These are phyloP conservation scores for Dryas iulia DNA, from an alignment of 1,140 invertebrate genomes.

Conservation along the genomic window DNA sequence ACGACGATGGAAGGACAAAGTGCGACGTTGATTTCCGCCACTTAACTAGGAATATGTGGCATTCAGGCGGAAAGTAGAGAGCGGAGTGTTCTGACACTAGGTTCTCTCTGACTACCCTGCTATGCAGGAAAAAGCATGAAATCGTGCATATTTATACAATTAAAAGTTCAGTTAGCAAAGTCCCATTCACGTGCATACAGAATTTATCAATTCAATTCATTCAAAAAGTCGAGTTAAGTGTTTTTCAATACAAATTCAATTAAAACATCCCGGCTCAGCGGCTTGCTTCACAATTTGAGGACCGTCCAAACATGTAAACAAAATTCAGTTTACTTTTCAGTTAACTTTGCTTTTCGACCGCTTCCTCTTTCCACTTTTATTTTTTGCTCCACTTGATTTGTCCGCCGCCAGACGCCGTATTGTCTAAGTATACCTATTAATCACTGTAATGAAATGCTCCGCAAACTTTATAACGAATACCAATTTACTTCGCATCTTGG, in stretches of 20 bases:
- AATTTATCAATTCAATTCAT: constrained; percentile 21
- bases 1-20: too few relatives aligned
- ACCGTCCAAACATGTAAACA: constrained; percentile 58
- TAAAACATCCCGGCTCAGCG: constrained; percentile 27
- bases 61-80: too few relatives aligned
- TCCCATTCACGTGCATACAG: constrained; percentile 9
- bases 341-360: constrained; percentile 52
- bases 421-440: constrained; percentile 21
- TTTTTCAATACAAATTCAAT: constrained; percentile 52
- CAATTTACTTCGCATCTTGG: constrained; percentile 4
- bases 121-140: too few relatives aligned
- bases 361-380: constrained; percentile 34
- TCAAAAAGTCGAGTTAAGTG: constrained; percentile 34
- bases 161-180: constrained; percentile 8
- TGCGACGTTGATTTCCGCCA: too few relatives aligned
- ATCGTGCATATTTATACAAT: constrained; percentile 3
- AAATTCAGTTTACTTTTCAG: constrained; percentile 44
- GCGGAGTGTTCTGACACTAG: too few relatives aligned
- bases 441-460: constrained; percentile 23
- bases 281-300: constrained; percentile 33
- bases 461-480: constrained; percentile 22
- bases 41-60: too few relatives aligned
- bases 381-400: constrained; percentile 33
- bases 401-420: constrained; percentile 20
- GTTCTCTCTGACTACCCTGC: too few relatives aligned